Percentiles rank a stretch among this genome's conserved stretches.
Conservation (phyloP, 1,140 invertebrate genomes). For the Leptonema lineaticorne region DNA sequence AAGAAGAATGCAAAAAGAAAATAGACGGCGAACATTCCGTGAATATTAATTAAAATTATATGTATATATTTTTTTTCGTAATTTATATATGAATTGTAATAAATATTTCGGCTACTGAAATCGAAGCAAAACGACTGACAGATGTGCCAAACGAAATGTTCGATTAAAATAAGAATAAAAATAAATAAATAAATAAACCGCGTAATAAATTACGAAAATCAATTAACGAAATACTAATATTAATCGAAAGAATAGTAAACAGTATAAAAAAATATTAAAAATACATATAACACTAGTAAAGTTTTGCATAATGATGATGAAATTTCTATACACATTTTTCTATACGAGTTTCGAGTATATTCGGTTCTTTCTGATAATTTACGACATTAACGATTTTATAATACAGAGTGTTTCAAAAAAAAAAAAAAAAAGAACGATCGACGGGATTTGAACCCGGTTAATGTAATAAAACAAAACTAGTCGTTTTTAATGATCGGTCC, state of each 20-base stretch:
- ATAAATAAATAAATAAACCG: background rate
- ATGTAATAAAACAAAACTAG: slow-evolving; percentile 25
- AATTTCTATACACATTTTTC: no score
- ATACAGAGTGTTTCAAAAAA: background rate
- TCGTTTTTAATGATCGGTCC: slow-evolving; percentile 21
- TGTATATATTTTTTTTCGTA: no score
- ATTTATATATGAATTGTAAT: no score
- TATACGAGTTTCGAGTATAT: background rate
- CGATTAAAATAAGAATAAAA: background rate
- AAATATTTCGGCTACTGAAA: slow-evolving; percentile 4
- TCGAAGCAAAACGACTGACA: background rate
- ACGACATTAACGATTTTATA: slow-evolving; percentile 11
- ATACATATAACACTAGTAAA: no score
- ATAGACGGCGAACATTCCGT: no score
- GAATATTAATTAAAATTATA: no score
- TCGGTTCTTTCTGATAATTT: slow-evolving; percentile 8
- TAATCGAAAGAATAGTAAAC: no score
- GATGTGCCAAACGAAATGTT: background rate
- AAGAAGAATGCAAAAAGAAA: no score
- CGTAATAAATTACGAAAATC: slow-evolving; percentile 20
- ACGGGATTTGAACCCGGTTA: slow-evolving; percentile 4
- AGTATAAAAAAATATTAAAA: no score
- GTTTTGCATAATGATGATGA: no score
- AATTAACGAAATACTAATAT: slow-evolving; percentile 25
- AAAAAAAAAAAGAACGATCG: slow-evolving; percentile 15